Conservation (phyloP, 2,113 vertebrate species). For the Eulemur macaco region DNA sequence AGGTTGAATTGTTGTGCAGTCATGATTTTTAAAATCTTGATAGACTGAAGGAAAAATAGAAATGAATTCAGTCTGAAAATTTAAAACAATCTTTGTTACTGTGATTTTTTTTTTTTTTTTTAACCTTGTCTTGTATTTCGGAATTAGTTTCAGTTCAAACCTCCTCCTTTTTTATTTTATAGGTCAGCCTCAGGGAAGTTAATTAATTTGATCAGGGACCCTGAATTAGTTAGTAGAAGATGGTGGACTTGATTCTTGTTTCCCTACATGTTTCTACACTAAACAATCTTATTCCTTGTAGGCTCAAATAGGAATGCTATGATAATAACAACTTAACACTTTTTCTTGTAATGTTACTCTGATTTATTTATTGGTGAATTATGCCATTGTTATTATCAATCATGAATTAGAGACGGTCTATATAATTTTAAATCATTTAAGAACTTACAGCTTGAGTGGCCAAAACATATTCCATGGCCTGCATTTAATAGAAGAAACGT, state of each 20-base stretch:
- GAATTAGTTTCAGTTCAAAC: neutral
- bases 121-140: neutral
- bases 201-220: constrained; percentile 35
- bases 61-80: neutral
- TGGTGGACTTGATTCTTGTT: neutral
- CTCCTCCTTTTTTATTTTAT: constrained; percentile 39
- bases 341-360: constrained; percentile 27
- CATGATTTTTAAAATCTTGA: neutral
- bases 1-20: neutral
- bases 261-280: neutral
- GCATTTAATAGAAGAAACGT: neutral
- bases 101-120: neutral
- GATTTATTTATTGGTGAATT: constrained; percentile 23
- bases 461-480: neutral
- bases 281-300: neutral
- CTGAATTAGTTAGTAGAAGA: neutral
- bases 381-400: neutral
- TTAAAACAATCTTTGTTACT: neutral
- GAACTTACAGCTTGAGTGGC: neutral
- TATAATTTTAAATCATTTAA: constrained; percentile 36
- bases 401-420: neutral
- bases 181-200: neutral
- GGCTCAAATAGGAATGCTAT: neutral
- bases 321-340: neutral
- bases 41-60: neutral